phyloP scores from a whole-genome alignment of 2,888 invertebrate species.

The Molorchus minor region DNA sequence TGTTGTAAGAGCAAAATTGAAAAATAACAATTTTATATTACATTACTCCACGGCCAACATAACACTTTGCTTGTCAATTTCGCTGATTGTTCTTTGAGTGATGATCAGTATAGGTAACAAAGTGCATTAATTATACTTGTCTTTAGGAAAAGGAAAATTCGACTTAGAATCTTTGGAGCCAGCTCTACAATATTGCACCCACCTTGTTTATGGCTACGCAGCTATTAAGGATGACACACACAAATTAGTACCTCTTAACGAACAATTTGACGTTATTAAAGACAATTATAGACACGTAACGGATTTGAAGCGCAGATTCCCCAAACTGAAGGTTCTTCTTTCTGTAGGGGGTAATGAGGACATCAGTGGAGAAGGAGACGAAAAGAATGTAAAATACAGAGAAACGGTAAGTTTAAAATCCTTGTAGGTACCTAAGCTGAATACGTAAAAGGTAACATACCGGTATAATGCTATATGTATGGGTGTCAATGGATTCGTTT shows the following conservation, averaged over 20 bases:
- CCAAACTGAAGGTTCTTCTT: slow-evolving; percentile 76
- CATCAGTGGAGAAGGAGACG: slow-evolving; percentile 62
- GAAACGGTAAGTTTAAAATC: slow-evolving; percentile 66
- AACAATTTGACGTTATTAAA: slow-evolving; percentile 78
- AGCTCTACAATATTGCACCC: slow-evolving; percentile 81
- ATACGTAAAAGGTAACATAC: no score
- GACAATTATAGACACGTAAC: slow-evolving; percentile 78
- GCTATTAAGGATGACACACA: slow-evolving; percentile 77
- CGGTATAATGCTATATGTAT: no score
- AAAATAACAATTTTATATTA: no score
- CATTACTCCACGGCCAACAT: no score
- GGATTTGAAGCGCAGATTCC: slow-evolving; percentile 74
- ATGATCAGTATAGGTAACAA: no score
- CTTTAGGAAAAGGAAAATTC: slow-evolving; percentile 80
- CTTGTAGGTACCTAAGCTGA: no score
- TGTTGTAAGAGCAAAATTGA: no score
- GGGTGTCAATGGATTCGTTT: no score
- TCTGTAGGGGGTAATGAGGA: slow-evolving; percentile 83
- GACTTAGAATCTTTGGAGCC: slow-evolving; percentile 75
- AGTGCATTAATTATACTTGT: slow-evolving; percentile 43
- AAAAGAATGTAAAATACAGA: slow-evolving; percentile 74
- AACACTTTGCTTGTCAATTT: no score
- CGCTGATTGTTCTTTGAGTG: no score
- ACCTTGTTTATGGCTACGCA: slow-evolving; percentile 83
- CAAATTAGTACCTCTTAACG: slow-evolving; percentile 76